These are phyloP conservation scores for Liopterus haemorrhoidalis DNA, from an alignment of 2,888 invertebrate genomes.

Conservation along the genomic window DNA sequence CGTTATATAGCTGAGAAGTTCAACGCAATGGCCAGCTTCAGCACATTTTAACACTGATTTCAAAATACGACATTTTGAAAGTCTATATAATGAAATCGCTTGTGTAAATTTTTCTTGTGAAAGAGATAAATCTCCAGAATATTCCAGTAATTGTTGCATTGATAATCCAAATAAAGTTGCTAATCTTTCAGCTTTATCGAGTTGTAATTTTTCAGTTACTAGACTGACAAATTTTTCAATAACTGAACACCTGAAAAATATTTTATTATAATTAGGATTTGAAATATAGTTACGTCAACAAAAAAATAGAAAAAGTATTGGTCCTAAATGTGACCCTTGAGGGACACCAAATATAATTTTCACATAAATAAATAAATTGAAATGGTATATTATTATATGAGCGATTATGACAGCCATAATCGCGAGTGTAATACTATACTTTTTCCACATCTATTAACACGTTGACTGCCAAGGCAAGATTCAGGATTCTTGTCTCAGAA, in stretches of 20 bases:
- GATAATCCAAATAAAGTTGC: conserved; percentile 57
- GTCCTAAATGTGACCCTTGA: too few species aligned
- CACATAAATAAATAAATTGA: too few species aligned
- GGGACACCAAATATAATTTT: too few species aligned
- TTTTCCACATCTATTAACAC: too few species aligned
- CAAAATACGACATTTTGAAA: conserved; percentile 56
- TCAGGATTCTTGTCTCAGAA: too few species aligned
- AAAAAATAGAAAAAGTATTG: too few species aligned
- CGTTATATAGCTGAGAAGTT: conserved; percentile 55
- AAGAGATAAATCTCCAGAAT: conserved; percentile 75
- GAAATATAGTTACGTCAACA: too few species aligned
- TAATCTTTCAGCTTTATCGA: conserved; percentile 53
- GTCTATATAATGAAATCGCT: conserved; percentile 73
- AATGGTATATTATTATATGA: too few species aligned
- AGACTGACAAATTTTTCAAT: conserved; percentile 52
- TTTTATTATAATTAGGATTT: conserved; percentile 6
- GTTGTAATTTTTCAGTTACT: conserved; percentile 50
- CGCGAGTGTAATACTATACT: too few species aligned
- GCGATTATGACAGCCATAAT: too few species aligned
- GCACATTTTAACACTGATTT: conserved; percentile 53
- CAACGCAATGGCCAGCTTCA: conserved; percentile 55
- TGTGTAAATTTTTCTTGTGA: conserved; percentile 67
- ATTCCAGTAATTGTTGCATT: conserved; percentile 63
- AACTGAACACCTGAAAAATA: conserved; percentile 42
- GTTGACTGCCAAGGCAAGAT: too few species aligned